Evolutionary conservation across 2,888 invertebrate genomes (phyloP).

Genomic region (Pecten maximus): DNA sequence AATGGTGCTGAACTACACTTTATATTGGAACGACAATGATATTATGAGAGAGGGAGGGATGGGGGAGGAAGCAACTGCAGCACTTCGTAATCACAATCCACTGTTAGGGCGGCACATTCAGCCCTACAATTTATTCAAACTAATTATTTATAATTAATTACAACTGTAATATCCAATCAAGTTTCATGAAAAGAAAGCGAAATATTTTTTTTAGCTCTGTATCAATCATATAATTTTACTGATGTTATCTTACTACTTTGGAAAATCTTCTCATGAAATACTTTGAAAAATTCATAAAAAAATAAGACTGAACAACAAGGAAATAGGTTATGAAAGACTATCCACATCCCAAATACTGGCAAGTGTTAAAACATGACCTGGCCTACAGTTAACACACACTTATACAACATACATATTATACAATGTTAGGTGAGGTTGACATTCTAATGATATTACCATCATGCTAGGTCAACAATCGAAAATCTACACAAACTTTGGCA

Average conservation of each 20-base stretch:
- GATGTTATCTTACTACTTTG: neutral
- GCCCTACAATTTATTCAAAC: too few species aligned
- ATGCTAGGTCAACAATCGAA: neutral
- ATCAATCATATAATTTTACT: neutral
- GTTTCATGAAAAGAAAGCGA: too few species aligned
- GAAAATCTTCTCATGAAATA: neutral
- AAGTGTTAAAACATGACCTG: constrained; percentile 28
- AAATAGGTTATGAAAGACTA: constrained; percentile 31
- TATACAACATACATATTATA: constrained; percentile 1
- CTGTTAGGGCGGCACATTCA: too few species aligned
- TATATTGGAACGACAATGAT: too few species aligned
- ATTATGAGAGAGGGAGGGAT: neutral
- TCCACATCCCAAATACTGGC: constrained; percentile 26
- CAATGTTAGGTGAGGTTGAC: neutral
- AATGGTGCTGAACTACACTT: too few species aligned
- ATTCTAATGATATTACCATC: neutral
- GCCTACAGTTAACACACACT: constrained; percentile 17
- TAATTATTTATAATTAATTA: too few species aligned
- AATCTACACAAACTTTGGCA: constrained; percentile 40
- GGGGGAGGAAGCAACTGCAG: neutral
- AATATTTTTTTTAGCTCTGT: too few species aligned
- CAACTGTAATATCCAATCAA: too few species aligned
- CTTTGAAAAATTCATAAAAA: neutral
- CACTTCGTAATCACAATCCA: neutral
- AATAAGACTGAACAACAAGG: constrained; percentile 29